phyloP scores from a whole-genome alignment of 2,888 invertebrate species.

The Drosophila falleni region DNA sequence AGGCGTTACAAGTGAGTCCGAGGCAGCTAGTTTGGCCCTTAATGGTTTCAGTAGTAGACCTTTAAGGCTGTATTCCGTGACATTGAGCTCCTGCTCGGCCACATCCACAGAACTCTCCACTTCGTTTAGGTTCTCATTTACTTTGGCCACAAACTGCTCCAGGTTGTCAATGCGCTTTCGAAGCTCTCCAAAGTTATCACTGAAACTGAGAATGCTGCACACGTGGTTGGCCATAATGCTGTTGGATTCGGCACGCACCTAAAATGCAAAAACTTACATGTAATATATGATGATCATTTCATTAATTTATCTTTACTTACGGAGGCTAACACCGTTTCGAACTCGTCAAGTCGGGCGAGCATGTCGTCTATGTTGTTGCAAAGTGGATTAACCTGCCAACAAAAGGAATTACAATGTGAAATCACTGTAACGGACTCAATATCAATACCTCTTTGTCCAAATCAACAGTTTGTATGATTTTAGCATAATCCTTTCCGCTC shows the following conservation, averaged over 20 bases:
- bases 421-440: too few relatives aligned
- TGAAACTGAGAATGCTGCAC: conserved; percentile 86
- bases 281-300: neutral
- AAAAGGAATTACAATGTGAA: neutral
- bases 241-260: conserved; percentile 83
- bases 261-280: neutral
- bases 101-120: conserved; percentile 88
- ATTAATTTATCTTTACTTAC: conserved; percentile 47
- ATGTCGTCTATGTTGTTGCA: conserved; percentile 89
- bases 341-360: conserved; percentile 89
- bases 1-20: conserved; percentile 32
- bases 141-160: conserved; percentile 86
- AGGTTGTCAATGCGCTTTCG: conserved; percentile 87
- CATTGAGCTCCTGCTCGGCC: conserved; percentile 88
- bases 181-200: conserved; percentile 86
- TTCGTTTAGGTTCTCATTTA: conserved; percentile 86
- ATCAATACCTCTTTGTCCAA: conserved; percentile 86
- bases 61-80: conserved; percentile 87
- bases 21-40: conserved; percentile 77
- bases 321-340: conserved; percentile 88
- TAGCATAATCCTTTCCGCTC: conserved; percentile 87
- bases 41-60: conserved; percentile 88
- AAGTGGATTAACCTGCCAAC: conserved; percentile 86
- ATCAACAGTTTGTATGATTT: conserved; percentile 87
- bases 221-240: conserved; percentile 85